Evolutionary conservation across 2,888 invertebrate genomes (phyloP).

Genomic region (Oscheius sp.): DNA sequence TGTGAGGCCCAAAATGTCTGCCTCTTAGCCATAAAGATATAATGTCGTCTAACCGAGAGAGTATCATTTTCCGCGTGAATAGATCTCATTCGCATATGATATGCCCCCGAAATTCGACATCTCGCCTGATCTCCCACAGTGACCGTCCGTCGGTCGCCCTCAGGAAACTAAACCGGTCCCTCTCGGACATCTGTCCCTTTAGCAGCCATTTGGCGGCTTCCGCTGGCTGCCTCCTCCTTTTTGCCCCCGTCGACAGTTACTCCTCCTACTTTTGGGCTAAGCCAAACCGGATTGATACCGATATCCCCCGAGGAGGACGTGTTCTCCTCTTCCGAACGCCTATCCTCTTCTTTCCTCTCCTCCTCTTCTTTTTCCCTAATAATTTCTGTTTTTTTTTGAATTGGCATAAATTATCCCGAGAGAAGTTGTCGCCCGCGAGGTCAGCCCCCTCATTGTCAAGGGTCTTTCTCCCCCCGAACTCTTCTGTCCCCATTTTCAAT

Average conservation of each 20-base stretch:
- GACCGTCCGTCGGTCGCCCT: too few species aligned
- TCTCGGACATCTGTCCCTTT: neutral
- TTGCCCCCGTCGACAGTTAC: neutral
- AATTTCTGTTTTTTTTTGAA: too few species aligned
- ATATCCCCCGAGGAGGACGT: constrained; percentile 4
- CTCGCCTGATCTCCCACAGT: neutral
- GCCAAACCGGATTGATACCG: constrained; percentile 4
- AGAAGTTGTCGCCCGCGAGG: too few species aligned
- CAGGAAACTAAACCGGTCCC: neutral
- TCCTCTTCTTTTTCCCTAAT: too few species aligned
- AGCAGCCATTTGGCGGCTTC: neutral
- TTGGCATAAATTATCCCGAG: too few species aligned
- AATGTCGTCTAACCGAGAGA: neutral
- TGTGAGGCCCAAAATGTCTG: neutral
- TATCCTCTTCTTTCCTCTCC: too few species aligned
- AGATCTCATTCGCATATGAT: constrained; percentile 6
- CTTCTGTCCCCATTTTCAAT: too few species aligned
- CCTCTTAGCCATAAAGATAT: neutral
- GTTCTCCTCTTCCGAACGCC: too few species aligned
- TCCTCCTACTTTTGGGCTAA: neutral
- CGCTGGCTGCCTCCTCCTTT: too few species aligned
- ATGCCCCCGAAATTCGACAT: constrained; percentile 6
- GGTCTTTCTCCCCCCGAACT: too few species aligned
- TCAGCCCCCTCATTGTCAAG: too few species aligned
- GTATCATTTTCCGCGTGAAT: constrained; percentile 8